Evolutionary conservation across 2,888 invertebrate genomes (phyloP), one percentile per base, ranked within the genome.

Genomic region (Hemistola chrysoprasaria): DNA sequence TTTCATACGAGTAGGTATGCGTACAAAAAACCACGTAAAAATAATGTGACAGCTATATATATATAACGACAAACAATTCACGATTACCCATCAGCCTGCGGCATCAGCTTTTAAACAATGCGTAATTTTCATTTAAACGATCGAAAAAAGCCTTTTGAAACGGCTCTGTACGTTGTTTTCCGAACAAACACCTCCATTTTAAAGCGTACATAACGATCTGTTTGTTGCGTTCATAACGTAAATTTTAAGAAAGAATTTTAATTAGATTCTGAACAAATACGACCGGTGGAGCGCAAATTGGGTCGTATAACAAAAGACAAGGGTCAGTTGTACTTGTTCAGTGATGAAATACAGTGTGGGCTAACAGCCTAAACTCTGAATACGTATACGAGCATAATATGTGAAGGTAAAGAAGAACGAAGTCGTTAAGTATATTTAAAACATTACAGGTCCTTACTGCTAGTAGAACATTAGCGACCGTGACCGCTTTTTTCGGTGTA

Each of bases 261-360:
- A 78, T 79, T 76, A 71, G 64, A 62, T 66, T 64, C 53, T 59
- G 63, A 71, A 70, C 66, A 77, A 73, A 75, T 72, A 72, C 58
- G 62, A 49, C 61, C 61, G 49, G 47, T 59, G 54, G 47, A 52
- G 65, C 65, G 59, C 59, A 69, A 76, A 75, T 74, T 68, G 68
- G 74, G 68, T 62, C 62, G 62, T 56, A 47, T 53, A 62, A 73
- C 73, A 74, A 74, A 71, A 72, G 74, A 74, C 65, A 68, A 71
- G 66, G 77, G 74, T 76, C 71, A 69, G 62, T 67, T 63, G 61
- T 60, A 57, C 47, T 6, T 10, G 8, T n/a, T 7, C 21, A 23
- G 23, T 22, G 30, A 26, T 53, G 59, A 53, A 53, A 47, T 57
- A 59, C 50, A 16, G 16, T 16, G 4, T 16, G 16, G 16, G 4